Percentiles rank a stretch among this genome's conserved stretches.
Evolutionary conservation across 1,140 invertebrate genomes (phyloP).

Genomic region (Oncopodura yosiiana): DNA sequence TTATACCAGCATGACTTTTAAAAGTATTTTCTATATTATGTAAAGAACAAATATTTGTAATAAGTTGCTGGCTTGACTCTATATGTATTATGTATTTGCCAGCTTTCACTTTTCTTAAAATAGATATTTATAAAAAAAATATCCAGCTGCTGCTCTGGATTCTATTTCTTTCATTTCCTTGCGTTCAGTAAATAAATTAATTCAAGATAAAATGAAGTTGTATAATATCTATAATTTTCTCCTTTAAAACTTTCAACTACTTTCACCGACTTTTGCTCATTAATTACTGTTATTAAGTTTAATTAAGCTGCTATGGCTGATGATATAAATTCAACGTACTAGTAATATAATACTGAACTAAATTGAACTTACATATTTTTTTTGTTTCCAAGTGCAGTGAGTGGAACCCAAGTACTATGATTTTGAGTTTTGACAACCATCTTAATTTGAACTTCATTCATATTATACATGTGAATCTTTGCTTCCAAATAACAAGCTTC

Average conservation of each 20-base stretch:
- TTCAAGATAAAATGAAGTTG: background rate
- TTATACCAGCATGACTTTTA: too few species aligned
- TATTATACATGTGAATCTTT: conserved; percentile 31
- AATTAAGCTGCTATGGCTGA: background rate
- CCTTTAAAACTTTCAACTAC: background rate
- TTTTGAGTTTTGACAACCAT: conserved; percentile 27
- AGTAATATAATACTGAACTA: background rate
- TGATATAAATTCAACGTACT: background rate
- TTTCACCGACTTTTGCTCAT: background rate
- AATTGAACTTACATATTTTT: conserved; percentile 27
- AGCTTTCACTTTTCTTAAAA: too few species aligned
- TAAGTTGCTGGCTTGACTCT: too few species aligned
- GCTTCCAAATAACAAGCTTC: conserved; percentile 31
- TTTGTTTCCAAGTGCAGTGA: conserved; percentile 24
- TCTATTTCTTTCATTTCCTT: too few species aligned
- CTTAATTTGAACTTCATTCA: conserved; percentile 26
- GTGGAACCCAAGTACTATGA: conserved; percentile 19
- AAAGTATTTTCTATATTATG: too few species aligned
- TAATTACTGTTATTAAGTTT: background rate
- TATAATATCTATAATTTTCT: background rate
- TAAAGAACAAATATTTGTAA: too few species aligned
- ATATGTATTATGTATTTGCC: too few species aligned
- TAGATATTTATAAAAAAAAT: too few species aligned
- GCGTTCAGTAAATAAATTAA: too few species aligned
- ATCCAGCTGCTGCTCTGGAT: too few species aligned